These are phyloP conservation scores for Pocillopora damicornis DNA, from an alignment of 64 coral and sea anemone species.

Conservation along the genomic window DNA sequence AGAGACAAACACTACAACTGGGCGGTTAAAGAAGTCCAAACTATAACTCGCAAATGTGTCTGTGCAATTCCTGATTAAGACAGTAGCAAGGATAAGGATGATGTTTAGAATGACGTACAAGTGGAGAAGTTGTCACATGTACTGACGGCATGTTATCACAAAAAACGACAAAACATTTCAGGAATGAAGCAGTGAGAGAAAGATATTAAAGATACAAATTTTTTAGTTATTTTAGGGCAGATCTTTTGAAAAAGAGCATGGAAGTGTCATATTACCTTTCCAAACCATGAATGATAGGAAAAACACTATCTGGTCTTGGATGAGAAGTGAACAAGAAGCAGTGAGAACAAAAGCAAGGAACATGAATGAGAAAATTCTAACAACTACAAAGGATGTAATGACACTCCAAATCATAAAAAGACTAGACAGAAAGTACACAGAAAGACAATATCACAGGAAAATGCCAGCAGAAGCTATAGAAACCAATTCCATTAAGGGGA, in stretches of 20 bases:
- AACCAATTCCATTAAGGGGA: no score
- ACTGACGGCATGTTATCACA: background rate
- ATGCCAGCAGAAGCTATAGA: no score
- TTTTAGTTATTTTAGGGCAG: no score
- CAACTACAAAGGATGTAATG: background rate
- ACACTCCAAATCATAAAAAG: background rate
- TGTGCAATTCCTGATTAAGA: no score
- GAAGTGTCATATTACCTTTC: constrained; percentile 1
- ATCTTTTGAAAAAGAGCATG: background rate
- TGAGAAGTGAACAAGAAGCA: background rate
- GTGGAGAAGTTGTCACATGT: no score
- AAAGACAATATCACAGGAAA: background rate
- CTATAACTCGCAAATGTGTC: no score
- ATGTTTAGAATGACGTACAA: no score
- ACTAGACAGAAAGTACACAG: background rate
- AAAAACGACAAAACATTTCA: background rate
- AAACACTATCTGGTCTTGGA: constrained; percentile 8
- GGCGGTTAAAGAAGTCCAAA: no score
- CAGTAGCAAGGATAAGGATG: no score
- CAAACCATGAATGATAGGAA: constrained; percentile 24
- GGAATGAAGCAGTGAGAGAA: background rate
- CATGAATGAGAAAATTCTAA: background rate
- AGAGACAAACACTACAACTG: no score
- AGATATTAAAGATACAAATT: background rate
- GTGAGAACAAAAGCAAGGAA: background rate